Conservation (phyloP, 2,888 invertebrate genomes). For the Brachylomia viminalis region DNA sequence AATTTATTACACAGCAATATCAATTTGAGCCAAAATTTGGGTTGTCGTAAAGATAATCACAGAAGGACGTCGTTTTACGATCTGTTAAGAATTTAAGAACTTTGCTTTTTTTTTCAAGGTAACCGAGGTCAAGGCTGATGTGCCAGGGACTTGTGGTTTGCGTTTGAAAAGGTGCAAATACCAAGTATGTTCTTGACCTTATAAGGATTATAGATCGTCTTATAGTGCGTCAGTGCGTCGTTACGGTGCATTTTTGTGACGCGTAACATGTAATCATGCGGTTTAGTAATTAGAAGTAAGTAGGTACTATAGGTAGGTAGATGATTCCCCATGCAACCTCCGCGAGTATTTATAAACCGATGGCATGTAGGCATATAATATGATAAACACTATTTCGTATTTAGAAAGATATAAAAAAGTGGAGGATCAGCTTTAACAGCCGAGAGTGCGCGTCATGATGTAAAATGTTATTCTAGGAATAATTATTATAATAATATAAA, state of each 20-base stretch:
- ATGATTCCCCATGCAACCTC: no score
- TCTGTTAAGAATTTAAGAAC: slow-evolving; percentile 59
- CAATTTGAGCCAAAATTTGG: slow-evolving; percentile 38
- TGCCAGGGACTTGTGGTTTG: slow-evolving; percentile 23
- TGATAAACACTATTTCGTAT: no score
- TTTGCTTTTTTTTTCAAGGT: slow-evolving; percentile 50
- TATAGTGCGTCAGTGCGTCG: slow-evolving; percentile 10
- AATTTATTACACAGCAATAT: slow-evolving; percentile 53
- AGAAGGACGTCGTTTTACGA: slow-evolving; percentile 52
- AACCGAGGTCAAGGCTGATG: slow-evolving; percentile 43
- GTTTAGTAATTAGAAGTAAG: neutral
- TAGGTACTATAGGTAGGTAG: neutral
- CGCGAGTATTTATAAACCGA: no score
- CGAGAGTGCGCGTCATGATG: no score
- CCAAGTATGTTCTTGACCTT: slow-evolving; percentile 44
- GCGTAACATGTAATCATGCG: neutral
- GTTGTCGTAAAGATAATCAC: slow-evolving; percentile 60
- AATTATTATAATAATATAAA: no score
- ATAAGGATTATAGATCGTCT: slow-evolving; percentile 49
- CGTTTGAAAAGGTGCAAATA: slow-evolving; percentile 44
- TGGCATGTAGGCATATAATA: no score
- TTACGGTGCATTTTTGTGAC: slow-evolving; percentile 5
- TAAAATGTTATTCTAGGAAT: no score
- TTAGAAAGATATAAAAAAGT: no score
- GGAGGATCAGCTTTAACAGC: no score